Base-by-base conservation (phyloP, 2,113 vertebrate species). In the Sturnus vulgaris region DNA sequence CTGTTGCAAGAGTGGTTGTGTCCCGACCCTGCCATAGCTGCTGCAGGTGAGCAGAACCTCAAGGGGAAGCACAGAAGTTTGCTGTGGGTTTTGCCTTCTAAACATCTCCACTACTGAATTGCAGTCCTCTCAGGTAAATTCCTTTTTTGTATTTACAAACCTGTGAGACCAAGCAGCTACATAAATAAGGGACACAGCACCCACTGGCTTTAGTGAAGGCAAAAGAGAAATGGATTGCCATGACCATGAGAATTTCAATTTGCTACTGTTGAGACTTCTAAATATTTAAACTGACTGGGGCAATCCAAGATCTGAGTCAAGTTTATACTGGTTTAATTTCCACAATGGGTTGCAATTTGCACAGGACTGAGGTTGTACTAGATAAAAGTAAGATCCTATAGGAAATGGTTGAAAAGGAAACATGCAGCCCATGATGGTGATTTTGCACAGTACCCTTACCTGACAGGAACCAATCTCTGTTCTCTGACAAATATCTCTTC, bases 21-120 rank as follows among this genome's bases (percentile, higher is more conserved):
- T 23, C 52, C n/a, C 20, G 59, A 27, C 9, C 10, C n/a, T 35
- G 39, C 61, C 35, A 10, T 37, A 15, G 20, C 17, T 18, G 13
- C 17, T 15, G 28, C 31, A 27, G 33, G 50, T 0, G 1, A 14
- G 24, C 21, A 17, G 49, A 40, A 37, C 2, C 4, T 23, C n/a
- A 30, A 5, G 7, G 31, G 31, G 44, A 56, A 79, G 14, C 39
- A 52, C 2, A 15, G 15, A 53, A 53, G 8, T 35, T 53, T 63
- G 47, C 30, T 30, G 5, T 11, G 1, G 5, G 25, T 57, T 72
- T 64, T 57, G 49, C 33, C n/a, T 83, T 70, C 55, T 31, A 7
- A 68, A 28, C 16, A 22, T 21, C 40, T 61, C 44, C 20, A 27
- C 25, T 2, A 1, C 2, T 40, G 40, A 64, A 47, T 0, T 76